Percentiles rank a stretch among this genome's conserved stretches.
phyloP scores from a whole-genome alignment of 2,113 vertebrate species.

The Cololabis saira region DNA sequence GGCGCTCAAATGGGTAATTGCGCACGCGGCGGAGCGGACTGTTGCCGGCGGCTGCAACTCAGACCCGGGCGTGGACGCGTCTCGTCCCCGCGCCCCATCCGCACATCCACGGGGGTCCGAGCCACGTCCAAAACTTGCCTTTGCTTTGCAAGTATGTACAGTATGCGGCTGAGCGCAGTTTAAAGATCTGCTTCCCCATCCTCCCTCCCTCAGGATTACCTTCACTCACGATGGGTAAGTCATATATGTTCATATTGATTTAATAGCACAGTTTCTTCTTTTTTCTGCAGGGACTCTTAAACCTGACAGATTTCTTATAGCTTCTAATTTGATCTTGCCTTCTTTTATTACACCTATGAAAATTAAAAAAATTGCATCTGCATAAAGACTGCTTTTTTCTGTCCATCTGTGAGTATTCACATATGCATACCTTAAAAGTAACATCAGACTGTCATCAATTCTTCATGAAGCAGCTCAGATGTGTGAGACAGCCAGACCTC shows the following conservation, averaged over 20 bases:
- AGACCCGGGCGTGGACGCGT: constrained; percentile 42
- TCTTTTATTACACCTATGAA: neutral
- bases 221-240: constrained; percentile 69
- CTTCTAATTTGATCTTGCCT: constrained; percentile 7
- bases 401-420: neutral
- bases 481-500: constrained; percentile 48
- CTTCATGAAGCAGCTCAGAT: constrained; percentile 54
- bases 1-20: constrained; percentile 64
- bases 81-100: constrained; percentile 13
- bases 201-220: constrained; percentile 35
- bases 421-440: constrained; percentile 34
- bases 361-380: neutral
- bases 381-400: neutral
- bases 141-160: neutral
- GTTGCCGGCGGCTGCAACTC: constrained; percentile 50
- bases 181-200: constrained; percentile 48
- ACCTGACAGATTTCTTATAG: constrained; percentile 5
- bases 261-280: constrained; percentile 22
- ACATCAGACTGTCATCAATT: constrained; percentile 50
- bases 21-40: constrained; percentile 58
- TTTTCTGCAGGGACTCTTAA: neutral
- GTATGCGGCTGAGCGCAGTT: constrained; percentile 51
- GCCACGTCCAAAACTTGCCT: constrained; percentile 62
- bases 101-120: neutral
- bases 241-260: constrained; percentile 18